Evolutionary conservation across 2,888 invertebrate genomes (phyloP).

Genomic region (Clunio marinus): DNA sequence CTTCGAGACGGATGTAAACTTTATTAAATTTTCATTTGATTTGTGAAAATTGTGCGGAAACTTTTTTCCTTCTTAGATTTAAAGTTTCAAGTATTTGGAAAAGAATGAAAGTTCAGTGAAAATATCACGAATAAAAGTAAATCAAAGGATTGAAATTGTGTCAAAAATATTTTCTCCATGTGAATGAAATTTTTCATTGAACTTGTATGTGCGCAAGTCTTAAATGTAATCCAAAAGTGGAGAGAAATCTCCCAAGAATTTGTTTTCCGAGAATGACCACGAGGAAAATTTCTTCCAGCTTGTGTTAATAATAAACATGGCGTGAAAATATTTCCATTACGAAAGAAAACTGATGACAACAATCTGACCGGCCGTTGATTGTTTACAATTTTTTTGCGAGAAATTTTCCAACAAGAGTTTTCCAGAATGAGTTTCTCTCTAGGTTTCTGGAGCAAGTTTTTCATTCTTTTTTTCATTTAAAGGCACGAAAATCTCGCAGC

Average conservation of each 20-base stretch:
- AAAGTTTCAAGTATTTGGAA: background rate
- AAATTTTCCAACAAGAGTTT: background rate
- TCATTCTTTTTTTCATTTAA: background rate
- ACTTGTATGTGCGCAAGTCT: background rate
- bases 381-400: background rate
- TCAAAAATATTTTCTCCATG: background rate
- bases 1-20: background rate
- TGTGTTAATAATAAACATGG: background rate
- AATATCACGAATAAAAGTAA: background rate
- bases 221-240: too few species aligned
- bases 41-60: background rate
- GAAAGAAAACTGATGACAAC: background rate
- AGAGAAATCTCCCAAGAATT: background rate
- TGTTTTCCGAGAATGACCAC: background rate
- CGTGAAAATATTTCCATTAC: background rate
- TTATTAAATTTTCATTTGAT: background rate
- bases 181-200: constrained; percentile 12
- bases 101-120: background rate
- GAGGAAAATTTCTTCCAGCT: background rate
- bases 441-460: constrained; percentile 11
- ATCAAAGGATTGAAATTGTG: background rate
- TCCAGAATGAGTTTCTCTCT: background rate
- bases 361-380: background rate
- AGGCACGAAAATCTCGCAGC: background rate
- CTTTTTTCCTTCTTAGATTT: background rate